Conservation (phyloP, 1,140 invertebrate species). For the Leptoteleia sp. region DNA sequence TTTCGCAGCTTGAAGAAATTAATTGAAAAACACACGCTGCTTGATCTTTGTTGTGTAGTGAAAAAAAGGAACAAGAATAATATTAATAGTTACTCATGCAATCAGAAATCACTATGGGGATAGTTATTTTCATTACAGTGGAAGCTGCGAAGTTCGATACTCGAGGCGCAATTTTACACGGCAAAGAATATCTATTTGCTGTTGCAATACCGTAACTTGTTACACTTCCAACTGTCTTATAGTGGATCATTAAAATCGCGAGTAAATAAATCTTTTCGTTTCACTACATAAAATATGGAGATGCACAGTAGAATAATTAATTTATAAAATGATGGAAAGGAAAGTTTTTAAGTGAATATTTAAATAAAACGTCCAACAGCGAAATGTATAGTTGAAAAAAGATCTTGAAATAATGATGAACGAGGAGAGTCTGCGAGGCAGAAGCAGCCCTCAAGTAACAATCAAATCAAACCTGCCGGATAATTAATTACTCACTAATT, state of each 20-base stretch:
- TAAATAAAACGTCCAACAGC: too few relatives aligned
- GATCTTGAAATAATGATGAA: too few relatives aligned
- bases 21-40: too few relatives aligned
- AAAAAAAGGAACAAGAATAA: too few relatives aligned
- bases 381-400: constrained; percentile 5
- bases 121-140: constrained; percentile 25
- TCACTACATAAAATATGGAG: not conserved
- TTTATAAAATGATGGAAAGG: not conserved
- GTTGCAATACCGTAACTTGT: constrained; percentile 10
- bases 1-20: too few relatives aligned
- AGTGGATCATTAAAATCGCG: constrained; percentile 15
- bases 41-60: too few relatives aligned
- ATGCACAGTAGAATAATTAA: constrained; percentile 5
- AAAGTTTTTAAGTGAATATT: constrained; percentile 4
- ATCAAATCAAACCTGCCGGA: too few relatives aligned
- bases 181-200: constrained; percentile 28
- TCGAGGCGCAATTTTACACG: constrained; percentile 16
- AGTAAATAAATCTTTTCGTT: constrained; percentile 12
- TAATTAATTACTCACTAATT: too few relatives aligned
- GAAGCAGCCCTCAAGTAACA: too few relatives aligned
- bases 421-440: too few relatives aligned
- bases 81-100: constrained; percentile 7
- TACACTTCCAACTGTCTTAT: constrained; percentile 14
- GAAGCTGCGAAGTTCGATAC: constrained; percentile 12
- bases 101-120: constrained; percentile 7